phyloP scores from a whole-genome alignment of 2,113 vertebrate species.

The Neomonachus schauinslandi region DNA sequence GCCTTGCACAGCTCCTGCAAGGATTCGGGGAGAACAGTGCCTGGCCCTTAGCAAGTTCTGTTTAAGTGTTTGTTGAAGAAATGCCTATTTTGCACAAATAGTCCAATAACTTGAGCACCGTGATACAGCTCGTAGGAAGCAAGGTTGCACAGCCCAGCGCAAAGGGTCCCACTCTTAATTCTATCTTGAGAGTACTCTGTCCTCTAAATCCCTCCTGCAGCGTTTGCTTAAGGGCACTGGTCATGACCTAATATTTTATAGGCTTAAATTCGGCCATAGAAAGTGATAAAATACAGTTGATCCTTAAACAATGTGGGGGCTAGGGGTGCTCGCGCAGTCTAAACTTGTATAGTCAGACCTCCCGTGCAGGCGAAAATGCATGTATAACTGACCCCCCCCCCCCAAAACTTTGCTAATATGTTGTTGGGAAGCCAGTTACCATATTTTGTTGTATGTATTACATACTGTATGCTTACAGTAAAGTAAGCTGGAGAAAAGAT shows the following conservation, averaged over 20 bases:
- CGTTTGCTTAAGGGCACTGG: background rate
- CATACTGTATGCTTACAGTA: background rate
- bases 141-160: background rate
- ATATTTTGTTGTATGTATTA: background rate
- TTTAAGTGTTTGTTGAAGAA: background rate
- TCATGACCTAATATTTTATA: background rate
- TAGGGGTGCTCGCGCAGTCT: background rate
- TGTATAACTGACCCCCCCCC: background rate
- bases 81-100: accelerated
- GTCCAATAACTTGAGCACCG: background rate
- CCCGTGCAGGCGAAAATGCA: background rate
- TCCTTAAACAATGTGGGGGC: background rate
- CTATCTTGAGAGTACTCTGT: accelerated
- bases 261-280: background rate
- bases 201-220: no score
- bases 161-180: no score
- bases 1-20: accelerated
- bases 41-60: background rate
- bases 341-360: background rate
- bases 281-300: background rate
- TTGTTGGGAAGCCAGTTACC: background rate
- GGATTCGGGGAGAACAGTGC: background rate
- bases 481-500: background rate
- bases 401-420: background rate
- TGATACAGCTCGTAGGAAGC: background rate